Evolutionary conservation across 1,140 invertebrate species (phyloP).

Genomic region (Drosophila rhopaloa): DNA sequence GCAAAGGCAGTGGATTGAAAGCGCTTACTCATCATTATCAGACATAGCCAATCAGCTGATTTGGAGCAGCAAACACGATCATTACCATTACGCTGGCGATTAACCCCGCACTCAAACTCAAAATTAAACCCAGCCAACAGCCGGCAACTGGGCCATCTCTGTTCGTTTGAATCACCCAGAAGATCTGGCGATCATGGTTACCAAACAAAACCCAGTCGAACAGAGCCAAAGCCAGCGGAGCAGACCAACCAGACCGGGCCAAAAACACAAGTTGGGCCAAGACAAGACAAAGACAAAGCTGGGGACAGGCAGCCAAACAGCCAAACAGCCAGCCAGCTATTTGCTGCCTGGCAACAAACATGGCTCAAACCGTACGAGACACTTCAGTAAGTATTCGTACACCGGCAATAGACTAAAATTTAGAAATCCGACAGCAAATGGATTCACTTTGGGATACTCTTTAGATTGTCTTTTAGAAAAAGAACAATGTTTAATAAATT

Average conservation of each 20-base stretch:
- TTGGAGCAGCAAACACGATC: constrained; percentile 44
- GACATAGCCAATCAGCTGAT: constrained; percentile 46
- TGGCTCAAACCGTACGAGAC: constrained; percentile 34
- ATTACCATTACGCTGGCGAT: constrained; percentile 38
- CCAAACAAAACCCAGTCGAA: constrained; percentile 32
- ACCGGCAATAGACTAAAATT: constrained; percentile 25
- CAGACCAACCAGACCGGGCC: constrained; percentile 26
- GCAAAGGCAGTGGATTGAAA: constrained; percentile 11
- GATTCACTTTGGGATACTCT: not conserved
- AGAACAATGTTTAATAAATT: no score
- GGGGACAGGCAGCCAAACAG: constrained; percentile 20
- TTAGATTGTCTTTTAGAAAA: not conserved
- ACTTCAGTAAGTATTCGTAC: constrained; percentile 39
- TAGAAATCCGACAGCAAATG: constrained; percentile 5
- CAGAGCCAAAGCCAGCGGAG: constrained; percentile 11
- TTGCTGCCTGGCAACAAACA: constrained; percentile 50
- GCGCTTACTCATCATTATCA: constrained; percentile 54
- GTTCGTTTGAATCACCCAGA: constrained; percentile 30
- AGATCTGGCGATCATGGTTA: constrained; percentile 49
- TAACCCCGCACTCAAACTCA: constrained; percentile 29
- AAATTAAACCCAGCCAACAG: constrained; percentile 1
- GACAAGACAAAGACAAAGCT: constrained; percentile 19
- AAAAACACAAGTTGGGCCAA: not conserved
- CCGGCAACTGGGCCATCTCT: constrained; percentile 16
- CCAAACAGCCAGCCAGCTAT: constrained; percentile 22